A percentile compares a stretch with the other conserved stretches of the same genome.
phyloP scores from a whole-genome alignment of 2,888 invertebrate genomes.

The Cotesia congregata region DNA sequence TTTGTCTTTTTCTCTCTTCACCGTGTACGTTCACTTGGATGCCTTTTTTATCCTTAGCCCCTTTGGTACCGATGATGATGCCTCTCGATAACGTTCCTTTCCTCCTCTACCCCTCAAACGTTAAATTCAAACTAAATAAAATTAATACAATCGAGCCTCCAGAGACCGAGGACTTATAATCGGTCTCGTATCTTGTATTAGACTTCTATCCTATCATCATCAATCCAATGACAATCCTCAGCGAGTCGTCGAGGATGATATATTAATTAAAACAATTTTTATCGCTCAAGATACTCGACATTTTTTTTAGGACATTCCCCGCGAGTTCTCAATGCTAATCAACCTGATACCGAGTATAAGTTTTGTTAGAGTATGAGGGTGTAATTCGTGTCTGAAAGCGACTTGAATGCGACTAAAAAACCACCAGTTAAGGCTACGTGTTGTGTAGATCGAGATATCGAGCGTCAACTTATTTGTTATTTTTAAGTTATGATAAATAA shows the following conservation, averaged over 20 bases:
- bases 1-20: constrained; percentile 21
- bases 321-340: constrained; percentile 50
- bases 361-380: neutral
- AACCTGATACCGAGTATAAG: neutral
- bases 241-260: constrained; percentile 45
- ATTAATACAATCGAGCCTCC: constrained; percentile 23
- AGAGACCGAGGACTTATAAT: constrained; percentile 1
- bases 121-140: neutral
- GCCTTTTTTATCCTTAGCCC: constrained; percentile 9
- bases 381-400: neutral
- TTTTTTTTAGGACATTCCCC: constrained; percentile 48
- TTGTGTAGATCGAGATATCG: too few species aligned
- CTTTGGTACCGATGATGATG: constrained; percentile 22
- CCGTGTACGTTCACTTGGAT: constrained; percentile 6
- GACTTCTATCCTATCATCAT: neutral
- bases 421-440: too few species aligned
- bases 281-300: constrained; percentile 41
- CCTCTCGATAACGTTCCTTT: constrained; percentile 27
- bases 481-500: too few species aligned
- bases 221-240: constrained; percentile 36
- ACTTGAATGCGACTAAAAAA: neutral
- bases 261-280: constrained; percentile 52
- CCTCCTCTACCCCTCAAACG: neutral
- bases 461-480: too few species aligned
- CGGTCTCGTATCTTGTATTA: neutral